Evolutionary conservation across 1,140 invertebrate species (phyloP).

Genomic region (Caenorhabditis latens): DNA sequence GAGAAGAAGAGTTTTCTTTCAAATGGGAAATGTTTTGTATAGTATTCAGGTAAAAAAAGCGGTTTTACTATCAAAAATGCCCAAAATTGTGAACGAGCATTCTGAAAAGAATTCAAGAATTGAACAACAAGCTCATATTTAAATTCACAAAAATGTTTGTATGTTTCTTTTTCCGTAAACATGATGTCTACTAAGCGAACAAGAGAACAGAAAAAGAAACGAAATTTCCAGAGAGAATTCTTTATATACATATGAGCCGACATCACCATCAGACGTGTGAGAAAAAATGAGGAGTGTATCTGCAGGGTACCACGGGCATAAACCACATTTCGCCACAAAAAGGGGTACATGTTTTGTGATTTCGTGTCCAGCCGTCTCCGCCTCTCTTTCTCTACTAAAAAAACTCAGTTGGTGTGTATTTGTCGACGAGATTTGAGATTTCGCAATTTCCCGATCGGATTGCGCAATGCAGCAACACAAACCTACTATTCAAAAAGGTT

Average conservation of each 20-base stretch:
- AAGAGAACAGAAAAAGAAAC: not conserved
- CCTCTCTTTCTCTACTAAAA: not conserved
- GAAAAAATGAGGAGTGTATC: not conserved
- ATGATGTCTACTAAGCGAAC: too few relatives aligned
- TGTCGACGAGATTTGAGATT: conserved; percentile 14
- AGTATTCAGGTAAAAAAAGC: too few relatives aligned
- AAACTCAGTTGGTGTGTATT: not conserved
- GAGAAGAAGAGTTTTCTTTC: not conserved
- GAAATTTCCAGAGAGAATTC: not conserved
- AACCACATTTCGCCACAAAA: not conserved
- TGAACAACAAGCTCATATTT: too few relatives aligned
- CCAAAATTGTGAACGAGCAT: not conserved
- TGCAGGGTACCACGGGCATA: not conserved
- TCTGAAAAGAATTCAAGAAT: too few relatives aligned
- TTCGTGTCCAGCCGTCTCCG: conserved; percentile 37
- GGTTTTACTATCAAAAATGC: too few relatives aligned
- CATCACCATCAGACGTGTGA: not conserved
- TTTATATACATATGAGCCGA: not conserved
- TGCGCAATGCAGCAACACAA: not conserved
- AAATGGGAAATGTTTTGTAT: too few relatives aligned
- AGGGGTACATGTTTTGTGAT: conserved; percentile 37
- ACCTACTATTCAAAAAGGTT: not conserved
- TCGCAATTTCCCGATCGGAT: not conserved
- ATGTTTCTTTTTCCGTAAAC: too few relatives aligned
- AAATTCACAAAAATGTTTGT: too few relatives aligned